phyloP scores from a whole-genome alignment of 1,140 invertebrate genomes.

The Neuroterus valhalla region DNA sequence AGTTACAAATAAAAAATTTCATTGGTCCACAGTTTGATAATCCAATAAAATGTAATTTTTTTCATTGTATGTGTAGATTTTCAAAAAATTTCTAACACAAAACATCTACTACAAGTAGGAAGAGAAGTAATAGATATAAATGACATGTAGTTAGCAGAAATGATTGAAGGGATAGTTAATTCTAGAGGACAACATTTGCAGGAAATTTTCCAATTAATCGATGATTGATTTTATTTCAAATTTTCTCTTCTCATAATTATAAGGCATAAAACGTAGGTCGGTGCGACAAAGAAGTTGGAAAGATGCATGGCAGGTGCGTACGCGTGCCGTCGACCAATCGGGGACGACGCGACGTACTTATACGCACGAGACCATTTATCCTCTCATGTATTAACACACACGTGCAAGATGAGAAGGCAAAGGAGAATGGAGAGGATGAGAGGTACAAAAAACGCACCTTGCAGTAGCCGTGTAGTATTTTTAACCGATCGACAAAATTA shows the following conservation, averaged over 20 bases:
- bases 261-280: slow-evolving; percentile 38
- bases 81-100: no score
- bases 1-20: no score
- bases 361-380: slow-evolving; percentile 55
- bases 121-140: no score
- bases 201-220: not conserved
- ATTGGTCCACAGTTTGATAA: no score
- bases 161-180: not conserved
- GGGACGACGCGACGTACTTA: slow-evolving; percentile 38
- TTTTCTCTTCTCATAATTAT: slow-evolving; percentile 8
- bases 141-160: no score
- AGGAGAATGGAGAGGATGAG: slow-evolving; percentile 12
- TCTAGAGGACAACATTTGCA: not conserved
- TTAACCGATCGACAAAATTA: slow-evolving; percentile 8
- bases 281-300: slow-evolving; percentile 66
- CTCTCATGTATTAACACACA: slow-evolving; percentile 51
- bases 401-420: slow-evolving; percentile 37
- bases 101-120: no score
- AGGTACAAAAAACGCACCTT: slow-evolving; percentile 24
- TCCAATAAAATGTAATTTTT: no score
- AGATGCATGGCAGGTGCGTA: slow-evolving; percentile 70
- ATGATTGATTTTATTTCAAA: slow-evolving; percentile 8
- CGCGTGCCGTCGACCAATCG: slow-evolving; percentile 72
- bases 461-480: slow-evolving; percentile 8
- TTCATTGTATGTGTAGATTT: no score